These are phyloP conservation scores for Malurus melanocephalus DNA, from an alignment of 2,113 vertebrate genomes.

Conservation along the genomic window DNA sequence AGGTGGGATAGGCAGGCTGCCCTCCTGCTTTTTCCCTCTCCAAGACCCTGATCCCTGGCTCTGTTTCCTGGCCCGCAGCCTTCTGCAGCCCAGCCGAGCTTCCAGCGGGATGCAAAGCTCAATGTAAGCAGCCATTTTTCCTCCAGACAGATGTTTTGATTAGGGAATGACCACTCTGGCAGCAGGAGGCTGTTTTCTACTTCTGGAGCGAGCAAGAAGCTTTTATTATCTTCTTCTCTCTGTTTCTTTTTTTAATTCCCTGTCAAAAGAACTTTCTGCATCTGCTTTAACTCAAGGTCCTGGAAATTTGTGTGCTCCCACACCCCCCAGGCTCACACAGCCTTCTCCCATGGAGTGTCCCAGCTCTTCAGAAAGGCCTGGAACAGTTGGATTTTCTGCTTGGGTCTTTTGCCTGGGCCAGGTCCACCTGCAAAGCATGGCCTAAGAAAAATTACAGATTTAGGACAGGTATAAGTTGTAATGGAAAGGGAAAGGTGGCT, in stretches of 20 bases:
- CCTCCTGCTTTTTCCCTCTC: background rate
- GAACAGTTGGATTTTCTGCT: background rate
- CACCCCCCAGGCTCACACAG: background rate
- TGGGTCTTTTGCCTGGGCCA: fast-evolving
- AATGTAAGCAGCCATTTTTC: background rate
- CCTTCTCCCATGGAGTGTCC: background rate
- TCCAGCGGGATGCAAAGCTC: background rate
- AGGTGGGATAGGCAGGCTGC: background rate
- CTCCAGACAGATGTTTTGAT: slow-evolving; percentile 34
- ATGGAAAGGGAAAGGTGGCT: background rate
- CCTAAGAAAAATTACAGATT: background rate
- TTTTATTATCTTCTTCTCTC: background rate
- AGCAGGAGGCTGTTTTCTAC: background rate
- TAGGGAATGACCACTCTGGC: slow-evolving; percentile 2
- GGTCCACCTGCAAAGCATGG: background rate
- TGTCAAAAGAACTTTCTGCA: background rate
- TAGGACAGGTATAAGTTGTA: background rate
- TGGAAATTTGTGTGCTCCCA: background rate
- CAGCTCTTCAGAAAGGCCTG: background rate
- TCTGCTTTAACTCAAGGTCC: slow-evolving; percentile 4
- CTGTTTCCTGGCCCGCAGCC: background rate
- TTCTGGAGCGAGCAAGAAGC: background rate
- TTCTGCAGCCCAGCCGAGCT: background rate
- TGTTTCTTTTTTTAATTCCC: background rate
- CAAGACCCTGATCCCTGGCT: background rate